These are phyloP conservation scores for Malachius bipustulatus DNA, from an alignment of 2,888 invertebrate species.

Conservation along the genomic window DNA sequence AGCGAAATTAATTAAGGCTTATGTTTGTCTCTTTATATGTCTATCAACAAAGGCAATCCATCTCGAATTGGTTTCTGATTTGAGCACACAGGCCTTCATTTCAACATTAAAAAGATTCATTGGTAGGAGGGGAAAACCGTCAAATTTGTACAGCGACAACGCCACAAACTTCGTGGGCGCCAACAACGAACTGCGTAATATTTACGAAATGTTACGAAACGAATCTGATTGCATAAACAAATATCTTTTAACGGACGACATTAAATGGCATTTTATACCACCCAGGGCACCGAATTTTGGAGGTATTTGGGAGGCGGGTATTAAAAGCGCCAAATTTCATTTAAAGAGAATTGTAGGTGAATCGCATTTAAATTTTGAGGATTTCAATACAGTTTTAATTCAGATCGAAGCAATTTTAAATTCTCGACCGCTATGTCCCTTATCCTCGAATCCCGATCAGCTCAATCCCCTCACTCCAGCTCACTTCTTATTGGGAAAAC, in stretches of 20 bases:
- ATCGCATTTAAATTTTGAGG: background rate
- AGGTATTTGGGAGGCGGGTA: too few species aligned
- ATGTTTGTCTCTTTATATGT: background rate
- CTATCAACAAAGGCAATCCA: background rate
- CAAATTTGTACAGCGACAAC: too few species aligned
- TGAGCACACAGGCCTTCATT: too few species aligned
- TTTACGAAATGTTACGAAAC: background rate
- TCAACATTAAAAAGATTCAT: too few species aligned
- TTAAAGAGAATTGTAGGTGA: background rate
- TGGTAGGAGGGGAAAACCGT: too few species aligned
- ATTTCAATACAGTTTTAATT: too few species aligned
- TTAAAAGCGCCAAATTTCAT: too few species aligned
- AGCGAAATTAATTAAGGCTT: background rate
- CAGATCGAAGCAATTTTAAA: too few species aligned
- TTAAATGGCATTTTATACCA: background rate
- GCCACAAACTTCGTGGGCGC: too few species aligned
- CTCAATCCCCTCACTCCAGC: constrained; percentile 3
- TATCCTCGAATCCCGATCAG: constrained; percentile 1
- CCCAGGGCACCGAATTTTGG: background rate
- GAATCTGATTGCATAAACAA: background rate
- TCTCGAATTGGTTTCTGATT: background rate
- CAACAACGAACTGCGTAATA: too few species aligned
- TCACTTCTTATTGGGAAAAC: constrained; percentile 3
- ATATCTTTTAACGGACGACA: background rate
- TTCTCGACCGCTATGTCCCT: too few species aligned